Base-by-base conservation (phyloP, 2,888 invertebrate genomes). In the Drosophila melanosoma region DNA sequence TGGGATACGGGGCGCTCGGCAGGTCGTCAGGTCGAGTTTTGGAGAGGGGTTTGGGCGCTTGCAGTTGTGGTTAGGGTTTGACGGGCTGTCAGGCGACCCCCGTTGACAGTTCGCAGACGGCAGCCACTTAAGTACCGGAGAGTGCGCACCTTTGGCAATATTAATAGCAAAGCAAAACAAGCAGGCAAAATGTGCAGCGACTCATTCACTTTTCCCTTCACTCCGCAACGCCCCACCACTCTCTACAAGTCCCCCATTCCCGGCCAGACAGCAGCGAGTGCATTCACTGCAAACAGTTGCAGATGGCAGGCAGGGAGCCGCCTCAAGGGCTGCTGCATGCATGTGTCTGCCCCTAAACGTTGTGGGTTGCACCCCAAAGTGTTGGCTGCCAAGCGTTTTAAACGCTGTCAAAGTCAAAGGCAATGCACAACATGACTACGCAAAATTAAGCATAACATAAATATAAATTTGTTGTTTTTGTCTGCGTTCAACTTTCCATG, bases 111-210 rank as follows among this genome's bases (percentile, higher is more conserved):
- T 81, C 84, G 77, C 90, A 89, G 89, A 89, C 90, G 90, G 87
- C 82, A 86, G 81, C 67, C 90, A 87, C 87, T 87, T 87, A 90
- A 87, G 90, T 86, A 79, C 82, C 87, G 63, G 59, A 82, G 89
- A 86, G 85, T 83, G 85, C 82, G 82, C 90, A 90, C 90, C 87
- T 90, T 90, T 87, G 87, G 87, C 89, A 89, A 87, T 89, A 88
- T 88, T 86, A 87, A 87, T 84, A 82, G 82, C 80, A 67, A 70
- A 78, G 82, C 73, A 75, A 75, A 78, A 78, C 75, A 69, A 61
- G 71, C 62, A 53, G 78, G 79, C 78, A 72, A 74, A 74, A 76
- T 74, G 70, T 74, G 73, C 80, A 81, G 74, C 67, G 7, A 32
- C 20, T 38, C 56, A n/a, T 40, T n/a, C 11, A 15, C 23, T 40